These are phyloP conservation scores for Dendroctonus valens DNA, from an alignment of 1,140 invertebrate genomes.

Conservation along the genomic window DNA sequence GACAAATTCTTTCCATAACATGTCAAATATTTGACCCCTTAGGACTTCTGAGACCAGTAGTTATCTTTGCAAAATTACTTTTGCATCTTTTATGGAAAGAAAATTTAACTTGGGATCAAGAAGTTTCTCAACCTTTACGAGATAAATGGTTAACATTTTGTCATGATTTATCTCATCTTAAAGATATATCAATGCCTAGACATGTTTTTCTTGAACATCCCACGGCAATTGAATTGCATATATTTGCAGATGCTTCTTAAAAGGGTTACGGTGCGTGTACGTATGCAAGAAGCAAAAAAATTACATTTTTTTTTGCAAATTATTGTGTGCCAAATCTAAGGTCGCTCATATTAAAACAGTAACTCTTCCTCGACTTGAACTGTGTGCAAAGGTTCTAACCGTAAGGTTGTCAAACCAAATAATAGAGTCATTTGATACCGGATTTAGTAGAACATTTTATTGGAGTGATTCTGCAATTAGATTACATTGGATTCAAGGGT, in stretches of 20 bases:
- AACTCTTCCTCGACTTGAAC: conserved; percentile 40
- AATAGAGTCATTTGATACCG: conserved; percentile 13
- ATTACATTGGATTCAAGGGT: conserved; percentile 38
- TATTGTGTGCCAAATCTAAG: conserved; percentile 42
- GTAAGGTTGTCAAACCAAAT: conserved; percentile 27
- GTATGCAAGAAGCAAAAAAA: conserved; percentile 37
- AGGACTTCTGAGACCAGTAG: conserved; percentile 45
- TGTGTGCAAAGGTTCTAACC: conserved; percentile 35
- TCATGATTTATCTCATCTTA: conserved; percentile 17
- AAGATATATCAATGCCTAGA: conserved; percentile 15
- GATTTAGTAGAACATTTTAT: conserved; percentile 33
- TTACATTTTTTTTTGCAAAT: neutral
- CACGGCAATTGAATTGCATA: conserved; percentile 30
- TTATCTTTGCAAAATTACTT: conserved; percentile 48
- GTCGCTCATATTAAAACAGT: conserved; percentile 43
- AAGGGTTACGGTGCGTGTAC: conserved; percentile 43
- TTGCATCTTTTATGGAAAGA: conserved; percentile 49
- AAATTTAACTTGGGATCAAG: conserved; percentile 49
- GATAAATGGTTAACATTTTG: conserved; percentile 32
- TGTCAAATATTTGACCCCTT: conserved; percentile 40
- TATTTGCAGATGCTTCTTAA: conserved; percentile 46
- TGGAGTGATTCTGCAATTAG: conserved; percentile 52
- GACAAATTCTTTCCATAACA: neutral
- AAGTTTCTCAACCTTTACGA: conserved; percentile 38
- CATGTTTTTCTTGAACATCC: conserved; percentile 5